Evolutionary conservation across 2,888 invertebrate species (phyloP), one percentile per base, ranked within the genome.

Genomic region (Pollenia amentaria): DNA sequence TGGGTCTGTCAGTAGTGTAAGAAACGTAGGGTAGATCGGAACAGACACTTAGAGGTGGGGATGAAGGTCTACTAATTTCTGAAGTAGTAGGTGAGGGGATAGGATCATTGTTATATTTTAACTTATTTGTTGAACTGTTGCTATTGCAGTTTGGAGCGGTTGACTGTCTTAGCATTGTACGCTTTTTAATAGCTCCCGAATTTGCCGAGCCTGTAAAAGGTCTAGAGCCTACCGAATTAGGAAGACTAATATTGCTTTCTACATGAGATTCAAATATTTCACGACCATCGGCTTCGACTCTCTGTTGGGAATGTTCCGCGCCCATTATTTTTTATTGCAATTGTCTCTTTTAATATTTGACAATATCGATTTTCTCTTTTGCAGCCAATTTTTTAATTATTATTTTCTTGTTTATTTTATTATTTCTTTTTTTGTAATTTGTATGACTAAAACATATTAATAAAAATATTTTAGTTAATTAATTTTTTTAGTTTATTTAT

Each of bases 11-110:
- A 91, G 97, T 97, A 0, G 98, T 98, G 89, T 98, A 98, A 0
- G 98, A 98, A 90, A 98, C 97, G 92, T 98, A 98, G 0, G 98
- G 98, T 76, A 98, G 94, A 92, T 98, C 98, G 0, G 97, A 96
- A 91, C 98, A 98, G 11, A 98, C 96, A 90, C 97, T 98, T 0
- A 97, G 96, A 0, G 97, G 97, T 0, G 98, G 98, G 0, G 97
- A 97, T 7, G 96, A 96, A 1, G 96, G 95, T 0, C 94, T 93
- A 51, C 94, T 94, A n/a, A 91, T 83, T 69, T 92, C 93, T 1
- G 92, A 92, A 16, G 90, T 90, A 2, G 92, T 92, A 1, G 93
- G 92, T 3, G 89, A 89, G 42, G 87, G 87, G 57, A 87, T 76
- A 7, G 79, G 46, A 29, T 86, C 83, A 77, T 84, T 81, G 55